phyloP scores from a whole-genome alignment of 2,888 invertebrate species.

The Ophion slaviceki region DNA sequence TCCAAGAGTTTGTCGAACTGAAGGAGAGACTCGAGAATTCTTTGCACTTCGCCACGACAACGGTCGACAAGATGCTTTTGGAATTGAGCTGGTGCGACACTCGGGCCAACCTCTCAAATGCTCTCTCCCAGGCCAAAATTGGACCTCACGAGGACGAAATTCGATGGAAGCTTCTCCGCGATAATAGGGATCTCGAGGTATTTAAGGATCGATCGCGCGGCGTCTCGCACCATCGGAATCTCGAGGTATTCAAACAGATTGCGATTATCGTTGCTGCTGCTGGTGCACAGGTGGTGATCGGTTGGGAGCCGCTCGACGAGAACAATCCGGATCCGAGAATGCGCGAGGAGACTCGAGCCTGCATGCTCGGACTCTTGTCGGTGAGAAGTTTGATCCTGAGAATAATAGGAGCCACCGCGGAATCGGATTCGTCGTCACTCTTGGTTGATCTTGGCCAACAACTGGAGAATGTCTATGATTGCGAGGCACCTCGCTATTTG shows the following conservation, averaged over 20 bases:
- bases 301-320: slow-evolving; percentile 79
- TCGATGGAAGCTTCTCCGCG: slow-evolving; percentile 78
- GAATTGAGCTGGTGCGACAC: slow-evolving; percentile 85
- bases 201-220: background rate
- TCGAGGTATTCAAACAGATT: background rate
- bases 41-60: slow-evolving; percentile 89
- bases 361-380: slow-evolving; percentile 78
- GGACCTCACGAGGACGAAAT: slow-evolving; percentile 78
- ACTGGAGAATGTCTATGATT: slow-evolving; percentile 73
- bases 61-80: slow-evolving; percentile 88
- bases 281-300: slow-evolving; percentile 76
- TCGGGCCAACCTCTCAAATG: slow-evolving; percentile 72
- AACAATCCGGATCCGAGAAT: slow-evolving; percentile 74
- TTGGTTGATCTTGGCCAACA: slow-evolving; percentile 74
- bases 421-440: slow-evolving; percentile 73
- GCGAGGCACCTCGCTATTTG: slow-evolving; percentile 75
- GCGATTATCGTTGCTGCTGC: too few species aligned
- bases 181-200: slow-evolving; percentile 81
- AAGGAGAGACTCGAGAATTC: slow-evolving; percentile 92
- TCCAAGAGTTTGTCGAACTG: slow-evolving; percentile 95
- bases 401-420: slow-evolving; percentile 77
- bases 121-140: slow-evolving; percentile 78
- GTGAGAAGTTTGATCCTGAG: slow-evolving; percentile 78
- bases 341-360: slow-evolving; percentile 78
- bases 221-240: background rate